phyloP scores from a whole-genome alignment of 1,140 invertebrate genomes.

The Apolygus lucorum region DNA sequence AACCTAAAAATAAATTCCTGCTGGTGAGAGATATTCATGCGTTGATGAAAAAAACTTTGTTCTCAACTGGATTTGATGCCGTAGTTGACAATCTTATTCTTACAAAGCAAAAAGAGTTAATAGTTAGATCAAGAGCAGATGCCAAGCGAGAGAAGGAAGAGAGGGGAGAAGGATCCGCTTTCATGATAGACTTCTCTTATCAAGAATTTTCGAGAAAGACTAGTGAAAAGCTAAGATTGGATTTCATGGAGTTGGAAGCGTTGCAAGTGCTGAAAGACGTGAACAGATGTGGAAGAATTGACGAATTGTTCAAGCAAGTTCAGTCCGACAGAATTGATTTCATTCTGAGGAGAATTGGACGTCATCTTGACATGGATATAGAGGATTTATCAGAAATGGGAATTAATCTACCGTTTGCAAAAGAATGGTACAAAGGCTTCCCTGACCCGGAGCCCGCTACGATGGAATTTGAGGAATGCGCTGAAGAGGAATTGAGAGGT shows the following conservation, averaged over 20 bases:
- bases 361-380: neutral
- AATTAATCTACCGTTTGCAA: neutral
- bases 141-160: neutral
- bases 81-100: neutral
- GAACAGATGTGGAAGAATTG: conserved; percentile 3
- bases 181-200: neutral
- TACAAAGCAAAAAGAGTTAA: neutral
- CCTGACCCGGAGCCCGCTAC: neutral
- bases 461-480: neutral
- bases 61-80: neutral
- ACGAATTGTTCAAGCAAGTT: neutral
- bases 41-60: neutral
- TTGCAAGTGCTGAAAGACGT: neutral
- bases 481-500: neutral
- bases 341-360: neutral
- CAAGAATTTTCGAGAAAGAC: neutral
- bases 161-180: neutral
- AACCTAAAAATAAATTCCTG: neutral
- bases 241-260: conserved; percentile 4
- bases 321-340: neutral
- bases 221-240: neutral
- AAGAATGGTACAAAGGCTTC: neutral
- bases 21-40: neutral
- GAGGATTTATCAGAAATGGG: neutral
- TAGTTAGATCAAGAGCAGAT: neutral